Conservation (phyloP, 2,113 vertebrate species). For the Halcyon senegalensis region DNA sequence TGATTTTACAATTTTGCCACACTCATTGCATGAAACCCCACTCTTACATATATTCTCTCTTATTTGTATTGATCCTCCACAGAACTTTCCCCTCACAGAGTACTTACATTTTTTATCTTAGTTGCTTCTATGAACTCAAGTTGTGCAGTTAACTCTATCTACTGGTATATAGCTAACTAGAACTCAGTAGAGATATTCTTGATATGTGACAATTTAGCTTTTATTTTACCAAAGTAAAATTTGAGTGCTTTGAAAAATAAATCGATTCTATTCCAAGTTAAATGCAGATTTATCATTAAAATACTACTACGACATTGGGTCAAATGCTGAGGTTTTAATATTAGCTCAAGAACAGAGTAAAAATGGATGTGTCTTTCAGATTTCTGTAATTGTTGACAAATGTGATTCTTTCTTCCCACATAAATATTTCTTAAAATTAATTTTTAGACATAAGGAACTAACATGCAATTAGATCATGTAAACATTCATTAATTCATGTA, state of each 20-base stretch:
- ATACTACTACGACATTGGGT: background rate
- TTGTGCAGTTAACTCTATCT: constrained; percentile 20
- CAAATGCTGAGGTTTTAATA: background rate
- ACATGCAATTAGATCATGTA: background rate
- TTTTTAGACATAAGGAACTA: background rate
- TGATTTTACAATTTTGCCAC: background rate
- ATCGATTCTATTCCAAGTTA: background rate
- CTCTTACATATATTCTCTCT: background rate
- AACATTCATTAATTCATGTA: background rate
- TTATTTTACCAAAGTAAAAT: background rate
- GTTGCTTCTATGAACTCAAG: constrained; percentile 25
- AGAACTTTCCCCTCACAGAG: constrained; percentile 1
- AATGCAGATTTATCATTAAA: background rate
- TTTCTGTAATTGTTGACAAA: background rate
- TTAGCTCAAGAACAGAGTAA: background rate
- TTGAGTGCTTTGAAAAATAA: background rate
- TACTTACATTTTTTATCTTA: background rate
- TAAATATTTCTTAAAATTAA: background rate
- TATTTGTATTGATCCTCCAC: background rate
- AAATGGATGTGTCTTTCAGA: background rate
- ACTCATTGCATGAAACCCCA: background rate
- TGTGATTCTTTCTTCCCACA: background rate
- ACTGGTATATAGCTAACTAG: background rate
- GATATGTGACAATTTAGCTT: background rate
- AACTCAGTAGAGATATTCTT: background rate